These are phyloP conservation scores for Drosophila nigrodunni DNA, from an alignment of 1,140 invertebrate species.

Conservation along the genomic window DNA sequence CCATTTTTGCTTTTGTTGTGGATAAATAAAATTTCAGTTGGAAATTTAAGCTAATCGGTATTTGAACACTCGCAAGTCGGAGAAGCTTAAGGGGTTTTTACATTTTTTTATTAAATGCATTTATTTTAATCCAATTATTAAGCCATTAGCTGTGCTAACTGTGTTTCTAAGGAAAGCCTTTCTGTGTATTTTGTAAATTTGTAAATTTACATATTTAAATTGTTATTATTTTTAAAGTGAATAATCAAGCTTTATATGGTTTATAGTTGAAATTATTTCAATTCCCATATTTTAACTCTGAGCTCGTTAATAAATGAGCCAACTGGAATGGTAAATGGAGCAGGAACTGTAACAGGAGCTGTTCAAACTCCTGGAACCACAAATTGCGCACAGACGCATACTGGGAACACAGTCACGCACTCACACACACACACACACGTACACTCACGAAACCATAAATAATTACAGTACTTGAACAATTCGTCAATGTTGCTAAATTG, in stretches of 20 bases:
- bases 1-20: conserved; percentile 1
- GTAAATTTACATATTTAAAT: no score
- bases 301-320: neutral
- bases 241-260: no score
- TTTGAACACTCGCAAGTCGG: conserved; percentile 8
- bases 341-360: no score
- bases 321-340: neutral
- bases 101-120: neutral
- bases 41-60: conserved; percentile 26
- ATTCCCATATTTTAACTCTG: neutral
- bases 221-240: no score
- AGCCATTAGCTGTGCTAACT: neutral
- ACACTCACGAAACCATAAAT: conserved; percentile 31
- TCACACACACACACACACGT: no score
- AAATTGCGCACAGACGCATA: conserved; percentile 5
- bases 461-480: conserved; percentile 45
- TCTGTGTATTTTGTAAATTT: no score
- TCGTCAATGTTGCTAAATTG: conserved; percentile 50
- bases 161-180: no score
- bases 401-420: no score
- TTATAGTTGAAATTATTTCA: neutral
- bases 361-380: neutral
- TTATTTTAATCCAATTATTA: neutral
- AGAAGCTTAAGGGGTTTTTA: neutral
- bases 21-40: conserved; percentile 5